phyloP scores from a whole-genome alignment of 2,113 vertebrate species.

The Sinocyclocheilus grahami region DNA sequence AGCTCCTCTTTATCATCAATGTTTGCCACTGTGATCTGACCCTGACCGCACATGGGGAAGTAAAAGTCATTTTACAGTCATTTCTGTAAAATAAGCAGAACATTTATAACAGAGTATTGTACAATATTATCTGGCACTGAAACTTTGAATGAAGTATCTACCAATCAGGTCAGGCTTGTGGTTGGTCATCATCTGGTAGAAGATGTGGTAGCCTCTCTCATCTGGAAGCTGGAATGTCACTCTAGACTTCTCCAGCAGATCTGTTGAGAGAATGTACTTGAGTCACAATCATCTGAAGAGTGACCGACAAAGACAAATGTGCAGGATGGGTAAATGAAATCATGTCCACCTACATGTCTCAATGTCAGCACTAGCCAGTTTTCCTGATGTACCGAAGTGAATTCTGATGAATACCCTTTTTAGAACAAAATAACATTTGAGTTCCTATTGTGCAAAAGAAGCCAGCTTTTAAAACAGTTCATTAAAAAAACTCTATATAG shows the following conservation, averaged over 20 bases:
- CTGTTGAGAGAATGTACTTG: slow-evolving; percentile 17
- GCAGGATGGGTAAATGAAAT: not conserved
- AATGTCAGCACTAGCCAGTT: slow-evolving; percentile 86
- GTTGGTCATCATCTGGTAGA: slow-evolving; percentile 62
- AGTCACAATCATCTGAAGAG: not conserved
- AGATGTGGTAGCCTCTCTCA: slow-evolving; percentile 64
- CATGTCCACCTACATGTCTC: slow-evolving; percentile 71
- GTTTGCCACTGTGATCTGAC: slow-evolving; percentile 83
- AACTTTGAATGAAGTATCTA: slow-evolving; percentile 4
- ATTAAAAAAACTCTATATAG: no score
- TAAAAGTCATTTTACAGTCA: slow-evolving; percentile 19
- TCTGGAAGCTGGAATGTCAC: slow-evolving; percentile 60
- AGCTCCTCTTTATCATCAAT: slow-evolving; percentile 85
- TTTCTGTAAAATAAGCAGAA: slow-evolving; percentile 51
- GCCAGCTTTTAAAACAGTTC: no score
- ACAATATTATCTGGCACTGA: not conserved
- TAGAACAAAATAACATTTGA: not conserved
- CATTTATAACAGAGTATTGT: not conserved
- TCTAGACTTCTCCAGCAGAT: slow-evolving; percentile 59
- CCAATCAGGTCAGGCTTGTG: slow-evolving; percentile 61
- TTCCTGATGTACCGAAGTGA: slow-evolving; percentile 83
- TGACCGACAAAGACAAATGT: not conserved
- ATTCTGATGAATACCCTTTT: slow-evolving; percentile 78
- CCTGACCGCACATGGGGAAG: slow-evolving; percentile 81
- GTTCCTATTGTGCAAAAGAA: no score